Evolutionary conservation across 1,140 invertebrate species (phyloP), one percentile per base, ranked within the genome.

Genomic region (Scaptomyza graminum): DNA sequence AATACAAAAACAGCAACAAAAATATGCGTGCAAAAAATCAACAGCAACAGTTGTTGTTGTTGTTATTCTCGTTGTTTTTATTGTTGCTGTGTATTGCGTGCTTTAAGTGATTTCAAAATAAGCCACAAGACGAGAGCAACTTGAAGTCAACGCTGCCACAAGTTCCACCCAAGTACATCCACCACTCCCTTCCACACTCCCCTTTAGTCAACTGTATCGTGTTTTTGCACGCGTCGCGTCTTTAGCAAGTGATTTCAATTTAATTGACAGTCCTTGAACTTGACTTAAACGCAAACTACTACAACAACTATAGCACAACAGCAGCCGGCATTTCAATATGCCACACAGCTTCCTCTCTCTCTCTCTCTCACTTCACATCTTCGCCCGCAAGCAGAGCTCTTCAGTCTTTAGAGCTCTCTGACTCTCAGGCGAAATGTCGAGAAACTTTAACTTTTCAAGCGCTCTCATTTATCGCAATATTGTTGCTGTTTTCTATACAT

Each of bases 251-350:
- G 83, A 88, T 87, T 90, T 90, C 83, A 90, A 90, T 90, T 90
- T 90, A 90, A 90, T 90, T 90, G 88, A 84, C 88, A 90, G 88
- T 90, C 88, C 88, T 90, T 90, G 88, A 90, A 90, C 88, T 90
- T 90, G 88, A 90, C 88, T 90, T 90, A 79, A 85, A 80, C 79
- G 80, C 81, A 12, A 82, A 80, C 18, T 22, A 11, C 68, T 51
- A 22, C 22, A 56, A 56, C 46, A 71, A 57, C 50, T 4, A 44
- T 46, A 39, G 25, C 37, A 37, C 37, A 37, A 51, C 44, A 28
- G 28, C 54, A 47, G 16, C 43, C 75, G 54, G 55, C 57, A 66
- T 69, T 61, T 68, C 46, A 41, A 70, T 72, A 50, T 52, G 47
- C 15, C 39, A 59, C 68, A 74, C 57, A 60, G 63, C 62, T 39